These are phyloP conservation scores for Megaceryle maxima DNA, from an alignment of 2,113 vertebrate genomes.

Conservation along the genomic window DNA sequence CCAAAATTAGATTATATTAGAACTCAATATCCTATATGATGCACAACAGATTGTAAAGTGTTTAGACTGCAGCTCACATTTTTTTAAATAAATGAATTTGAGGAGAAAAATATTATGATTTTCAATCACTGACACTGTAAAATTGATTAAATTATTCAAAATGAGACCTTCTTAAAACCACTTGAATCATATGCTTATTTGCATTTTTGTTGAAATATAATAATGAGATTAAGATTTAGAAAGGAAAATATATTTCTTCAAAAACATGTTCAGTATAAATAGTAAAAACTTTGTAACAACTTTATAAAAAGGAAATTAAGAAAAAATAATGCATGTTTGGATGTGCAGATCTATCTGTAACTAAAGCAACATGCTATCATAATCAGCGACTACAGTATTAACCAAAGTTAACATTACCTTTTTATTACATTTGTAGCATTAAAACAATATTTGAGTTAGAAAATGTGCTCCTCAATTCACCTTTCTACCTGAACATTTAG, in stretches of 20 bases:
- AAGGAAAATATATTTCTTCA: background rate
- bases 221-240: background rate
- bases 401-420: background rate
- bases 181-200: background rate
- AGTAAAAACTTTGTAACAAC: background rate
- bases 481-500: background rate
- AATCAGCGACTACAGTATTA: background rate
- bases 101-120: background rate
- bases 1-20: background rate
- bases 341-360: background rate
- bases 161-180: background rate
- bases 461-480: background rate
- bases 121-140: background rate
- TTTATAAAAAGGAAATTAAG: background rate
- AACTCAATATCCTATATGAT: background rate
- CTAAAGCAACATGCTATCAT: background rate
- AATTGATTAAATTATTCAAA: background rate
- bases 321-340: background rate
- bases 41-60: background rate
- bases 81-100: background rate
- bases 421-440: background rate
- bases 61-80: background rate
- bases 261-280: background rate
- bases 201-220: background rate
- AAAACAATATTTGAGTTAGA: background rate